Conservation (phyloP, 2,113 vertebrate species). For the Lophotis ruficrista region DNA sequence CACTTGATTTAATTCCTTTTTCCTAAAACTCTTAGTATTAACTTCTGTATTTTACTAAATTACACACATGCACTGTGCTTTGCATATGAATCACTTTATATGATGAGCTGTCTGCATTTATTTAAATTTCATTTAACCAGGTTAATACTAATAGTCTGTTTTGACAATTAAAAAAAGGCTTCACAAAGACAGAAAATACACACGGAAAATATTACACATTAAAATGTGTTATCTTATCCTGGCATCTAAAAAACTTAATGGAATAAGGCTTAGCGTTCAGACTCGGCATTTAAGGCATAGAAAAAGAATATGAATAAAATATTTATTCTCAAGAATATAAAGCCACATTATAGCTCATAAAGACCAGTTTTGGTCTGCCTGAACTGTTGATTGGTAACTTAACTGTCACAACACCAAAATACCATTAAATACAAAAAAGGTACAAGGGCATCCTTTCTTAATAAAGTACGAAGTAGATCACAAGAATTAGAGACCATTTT, state of each 20-base stretch:
- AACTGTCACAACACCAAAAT: background rate
- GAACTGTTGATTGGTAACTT: background rate
- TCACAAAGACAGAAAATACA: background rate
- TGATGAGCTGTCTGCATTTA: conserved; percentile 56
- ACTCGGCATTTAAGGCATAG: background rate
- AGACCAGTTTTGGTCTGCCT: background rate
- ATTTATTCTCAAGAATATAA: background rate
- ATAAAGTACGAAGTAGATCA: background rate
- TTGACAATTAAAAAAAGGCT: conserved; percentile 42
- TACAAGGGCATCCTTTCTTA: background rate
- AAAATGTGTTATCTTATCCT: background rate
- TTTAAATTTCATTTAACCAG: conserved; percentile 47
- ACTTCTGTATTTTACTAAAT: conserved; percentile 42
- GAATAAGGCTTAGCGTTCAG: background rate
- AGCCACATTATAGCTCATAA: background rate
- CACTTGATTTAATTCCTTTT: conserved; percentile 18
- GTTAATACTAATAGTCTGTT: conserved; percentile 57
- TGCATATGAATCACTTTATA: conserved; percentile 53
- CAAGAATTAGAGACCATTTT: background rate
- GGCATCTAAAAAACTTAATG: background rate
- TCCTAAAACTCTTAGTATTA: conserved; percentile 6
- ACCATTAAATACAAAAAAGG: background rate
- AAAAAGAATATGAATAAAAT: background rate
- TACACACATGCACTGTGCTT: background rate
- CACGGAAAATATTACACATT: background rate